Evolutionary conservation across 2,113 vertebrate species (phyloP), one percentile per base, ranked within the genome.

Genomic region (Tetraodon nigroviridis): DNA sequence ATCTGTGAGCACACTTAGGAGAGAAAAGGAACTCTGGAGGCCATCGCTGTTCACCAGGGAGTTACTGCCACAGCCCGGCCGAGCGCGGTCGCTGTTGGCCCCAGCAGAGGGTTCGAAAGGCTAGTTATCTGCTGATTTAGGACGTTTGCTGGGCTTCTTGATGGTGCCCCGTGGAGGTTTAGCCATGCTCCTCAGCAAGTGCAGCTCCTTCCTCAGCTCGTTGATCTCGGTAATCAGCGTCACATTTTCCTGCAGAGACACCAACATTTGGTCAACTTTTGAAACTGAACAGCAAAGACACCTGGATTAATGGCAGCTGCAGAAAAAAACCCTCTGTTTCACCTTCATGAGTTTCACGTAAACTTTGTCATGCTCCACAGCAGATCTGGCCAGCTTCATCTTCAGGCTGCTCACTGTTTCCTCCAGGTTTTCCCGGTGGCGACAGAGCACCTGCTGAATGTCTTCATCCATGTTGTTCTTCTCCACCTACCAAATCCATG

Each of bases 341-440:
- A 97, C 95, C 93, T 94, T 92, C 87, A 94, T 87, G 51, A 98
- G 84, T 52, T 84, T 92, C 62, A 80, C 62, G 0, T 95, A 92
- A 55, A 91, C 87, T 0, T 76, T 64, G 29, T 88, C 84, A 1
- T 94, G 93, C 56, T 92, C 84, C 61, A 93, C 89, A 0, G 86
- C 57, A 55, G 95, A 91, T 54, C 89, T 94, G 32, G 63, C 51
- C 51, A 91, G 77, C 73, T 89, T 94, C 61, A 74, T 91, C 84
- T 90, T 93, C 45, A 99, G 77, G 0, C 90, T 82, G 56, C 78
- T 77, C 18, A 98, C 75, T 16, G 90, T 93, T 72, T 76, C 91
- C 83, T 97, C 93, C 18, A 93, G 84, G 66, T 88, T 88, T 3
- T 94, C 92, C 40, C 84, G 85, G 75, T 95, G 93, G 15, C 86